Conservation (phyloP, 2,797 vertebrate species). For the Premnoplex brunnescens region DNA sequence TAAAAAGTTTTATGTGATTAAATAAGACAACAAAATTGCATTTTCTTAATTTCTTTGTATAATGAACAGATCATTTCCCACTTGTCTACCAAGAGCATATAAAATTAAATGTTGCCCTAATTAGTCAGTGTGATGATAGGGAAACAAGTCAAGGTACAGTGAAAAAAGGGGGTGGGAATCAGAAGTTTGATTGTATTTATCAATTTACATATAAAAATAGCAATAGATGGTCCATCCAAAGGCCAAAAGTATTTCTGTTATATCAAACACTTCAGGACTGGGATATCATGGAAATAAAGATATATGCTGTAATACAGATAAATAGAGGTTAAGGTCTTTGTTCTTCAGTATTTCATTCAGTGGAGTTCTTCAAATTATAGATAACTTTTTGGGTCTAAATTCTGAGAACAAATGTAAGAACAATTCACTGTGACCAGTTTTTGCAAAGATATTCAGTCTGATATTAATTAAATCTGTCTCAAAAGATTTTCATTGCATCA, state of each 20-base stretch:
- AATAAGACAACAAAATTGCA: not conserved
- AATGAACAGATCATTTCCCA: not conserved
- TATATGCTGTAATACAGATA: not conserved
- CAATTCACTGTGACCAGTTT: not conserved
- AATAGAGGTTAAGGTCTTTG: not conserved
- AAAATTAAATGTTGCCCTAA: not conserved
- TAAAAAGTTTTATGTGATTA: not conserved
- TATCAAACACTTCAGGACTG: not conserved
- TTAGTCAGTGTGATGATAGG: not conserved
- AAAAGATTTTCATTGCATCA: not conserved
- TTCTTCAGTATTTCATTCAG: not conserved
- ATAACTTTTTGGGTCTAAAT: not conserved
- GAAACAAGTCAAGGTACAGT: not conserved
- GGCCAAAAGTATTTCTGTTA: not conserved
- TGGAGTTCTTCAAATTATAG: not conserved
- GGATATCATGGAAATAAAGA: not conserved
- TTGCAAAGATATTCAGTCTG: not conserved
- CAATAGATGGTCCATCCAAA: not conserved
- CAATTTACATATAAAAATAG: not conserved
- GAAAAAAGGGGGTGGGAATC: not conserved
- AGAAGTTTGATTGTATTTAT: not conserved
- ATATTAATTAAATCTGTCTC: not conserved
- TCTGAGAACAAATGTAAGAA: not conserved
- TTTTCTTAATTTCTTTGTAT: not conserved
- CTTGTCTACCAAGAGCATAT: not conserved